These are phyloP conservation scores for Turritopsis rubra DNA, from an alignment of 30 jellyfish, hydroid and myxozoan species.

Conservation along the genomic window DNA sequence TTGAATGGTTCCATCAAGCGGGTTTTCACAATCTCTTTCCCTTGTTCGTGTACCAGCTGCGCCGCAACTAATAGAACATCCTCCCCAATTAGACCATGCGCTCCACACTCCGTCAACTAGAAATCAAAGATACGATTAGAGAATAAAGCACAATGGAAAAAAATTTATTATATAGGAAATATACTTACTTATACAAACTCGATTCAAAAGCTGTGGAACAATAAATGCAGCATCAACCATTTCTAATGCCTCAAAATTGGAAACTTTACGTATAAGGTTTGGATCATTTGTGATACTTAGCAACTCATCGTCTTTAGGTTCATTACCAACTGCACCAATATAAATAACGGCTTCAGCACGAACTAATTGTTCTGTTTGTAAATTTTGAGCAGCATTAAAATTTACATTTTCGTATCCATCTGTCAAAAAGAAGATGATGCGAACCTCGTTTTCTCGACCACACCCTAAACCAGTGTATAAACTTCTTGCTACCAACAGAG, in stretches of 20 bases:
- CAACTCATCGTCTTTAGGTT: neutral
- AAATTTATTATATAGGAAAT: neutral
- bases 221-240: neutral
- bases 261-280: neutral
- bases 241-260: neutral
- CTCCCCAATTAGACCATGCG: neutral
- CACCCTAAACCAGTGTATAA: neutral
- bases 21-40: neutral
- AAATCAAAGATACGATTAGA: neutral
- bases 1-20: neutral
- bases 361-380: neutral
- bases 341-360: conserved; percentile 8
- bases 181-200: neutral
- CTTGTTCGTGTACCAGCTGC: neutral
- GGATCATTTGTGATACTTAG: neutral
- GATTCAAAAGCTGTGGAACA: neutral
- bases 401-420: conserved; percentile 16
- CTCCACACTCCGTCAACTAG: conserved; percentile 11
- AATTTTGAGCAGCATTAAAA: neutral
- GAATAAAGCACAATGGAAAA: neutral
- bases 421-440: conserved; percentile 8
- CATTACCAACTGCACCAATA: conserved; percentile 26
- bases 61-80: conserved; percentile 15
- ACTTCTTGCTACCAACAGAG: neutral
- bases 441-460: neutral